Evolutionary conservation across 2,888 invertebrate species (phyloP).

Genomic region (Erebia aethiops): DNA sequence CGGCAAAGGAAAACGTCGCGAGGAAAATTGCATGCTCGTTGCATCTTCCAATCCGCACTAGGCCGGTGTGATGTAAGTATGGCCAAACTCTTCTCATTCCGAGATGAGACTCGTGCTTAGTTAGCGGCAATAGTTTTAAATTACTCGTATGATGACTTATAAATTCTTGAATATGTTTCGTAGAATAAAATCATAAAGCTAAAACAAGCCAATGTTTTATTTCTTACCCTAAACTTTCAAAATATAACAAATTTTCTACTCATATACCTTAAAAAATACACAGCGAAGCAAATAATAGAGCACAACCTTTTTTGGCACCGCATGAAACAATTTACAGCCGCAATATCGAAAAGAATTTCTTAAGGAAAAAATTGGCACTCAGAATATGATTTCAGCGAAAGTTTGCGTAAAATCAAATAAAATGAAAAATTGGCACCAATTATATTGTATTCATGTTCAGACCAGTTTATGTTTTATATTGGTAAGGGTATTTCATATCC

Average conservation of each 20-base stretch:
- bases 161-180: too few relatives aligned
- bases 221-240: too few relatives aligned
- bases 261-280: not conserved
- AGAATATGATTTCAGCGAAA: not conserved
- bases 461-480: not conserved
- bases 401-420: not conserved
- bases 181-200: too few relatives aligned
- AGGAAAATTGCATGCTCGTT: too few relatives aligned
- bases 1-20: too few relatives aligned
- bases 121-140: too few relatives aligned
- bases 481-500: not conserved
- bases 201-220: too few relatives aligned
- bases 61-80: too few relatives aligned
- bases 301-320: constrained; percentile 10
- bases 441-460: not conserved
- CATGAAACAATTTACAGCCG: constrained; percentile 10
- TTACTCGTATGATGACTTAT: too few relatives aligned
- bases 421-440: not conserved
- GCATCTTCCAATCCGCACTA: too few relatives aligned
- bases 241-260: not conserved
- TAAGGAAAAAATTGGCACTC: constrained; percentile 1
- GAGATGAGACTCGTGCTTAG: too few relatives aligned
- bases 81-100: too few relatives aligned
- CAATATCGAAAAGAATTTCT: constrained; percentile 11
- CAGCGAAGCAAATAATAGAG: constrained; percentile 2